Percentiles rank a stretch among this genome's conserved stretches.
phyloP scores from a whole-genome alignment of 2,113 vertebrate genomes.

The Parus major region DNA sequence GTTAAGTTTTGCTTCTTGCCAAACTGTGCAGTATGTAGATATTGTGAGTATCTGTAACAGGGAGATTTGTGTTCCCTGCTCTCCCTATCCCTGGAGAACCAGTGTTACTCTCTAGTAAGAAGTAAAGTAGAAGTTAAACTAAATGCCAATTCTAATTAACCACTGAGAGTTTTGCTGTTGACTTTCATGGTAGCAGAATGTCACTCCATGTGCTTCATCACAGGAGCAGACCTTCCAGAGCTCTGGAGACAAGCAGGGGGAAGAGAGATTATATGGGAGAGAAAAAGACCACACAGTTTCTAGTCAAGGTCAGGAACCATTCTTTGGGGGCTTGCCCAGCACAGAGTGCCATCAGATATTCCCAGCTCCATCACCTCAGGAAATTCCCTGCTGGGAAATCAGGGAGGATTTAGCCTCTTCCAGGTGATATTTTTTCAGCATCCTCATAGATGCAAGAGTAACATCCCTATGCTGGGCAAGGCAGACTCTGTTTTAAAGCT shows the following conservation, averaged over 20 bases:
- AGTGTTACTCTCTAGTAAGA: background rate
- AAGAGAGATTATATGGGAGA: background rate
- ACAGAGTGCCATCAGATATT: background rate
- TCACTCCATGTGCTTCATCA: background rate
- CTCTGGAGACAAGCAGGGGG: background rate
- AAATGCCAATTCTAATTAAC: background rate
- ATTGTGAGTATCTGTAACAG: background rate
- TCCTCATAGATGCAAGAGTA: background rate
- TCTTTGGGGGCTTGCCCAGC: accelerated
- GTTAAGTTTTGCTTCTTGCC: background rate
- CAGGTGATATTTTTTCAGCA: background rate
- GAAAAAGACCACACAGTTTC: background rate
- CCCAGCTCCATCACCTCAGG: background rate
- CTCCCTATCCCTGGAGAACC: background rate
- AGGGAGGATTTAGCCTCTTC: background rate
- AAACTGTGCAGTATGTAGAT: background rate
- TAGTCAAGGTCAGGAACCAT: background rate
- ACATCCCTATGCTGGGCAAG: background rate
- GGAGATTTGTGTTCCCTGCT: background rate
- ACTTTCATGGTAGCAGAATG: background rate
- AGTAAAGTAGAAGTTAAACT: background rate
- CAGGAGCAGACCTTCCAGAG: background rate
- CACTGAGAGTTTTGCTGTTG: background rate
- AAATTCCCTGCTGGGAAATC: background rate
- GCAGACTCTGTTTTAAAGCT: no score